These are phyloP conservation scores for Sebastes diaconus DNA, from an alignment of 2,797 vertebrate genomes.

Conservation along the genomic window DNA sequence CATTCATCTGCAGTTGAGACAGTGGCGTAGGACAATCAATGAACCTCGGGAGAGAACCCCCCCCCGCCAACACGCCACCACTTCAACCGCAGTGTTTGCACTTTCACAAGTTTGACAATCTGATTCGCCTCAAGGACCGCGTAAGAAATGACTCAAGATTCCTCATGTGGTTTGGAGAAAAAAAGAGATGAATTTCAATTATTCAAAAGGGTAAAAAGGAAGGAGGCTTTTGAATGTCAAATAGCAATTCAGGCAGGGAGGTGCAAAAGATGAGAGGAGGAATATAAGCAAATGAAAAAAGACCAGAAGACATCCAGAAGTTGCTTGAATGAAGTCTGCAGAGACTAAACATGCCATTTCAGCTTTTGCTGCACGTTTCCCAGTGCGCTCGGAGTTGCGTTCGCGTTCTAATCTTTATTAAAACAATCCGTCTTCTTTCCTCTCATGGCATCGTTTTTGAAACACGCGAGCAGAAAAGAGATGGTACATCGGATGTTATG, in stretches of 20 bases:
- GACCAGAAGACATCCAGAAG: slow-evolving; percentile 21
- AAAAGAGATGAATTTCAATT: slow-evolving; percentile 69
- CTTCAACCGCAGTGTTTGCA: slow-evolving; percentile 63
- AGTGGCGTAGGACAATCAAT: slow-evolving; percentile 50
- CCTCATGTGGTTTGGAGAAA: slow-evolving; percentile 47
- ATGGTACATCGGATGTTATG: slow-evolving; percentile 31
- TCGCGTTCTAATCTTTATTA: slow-evolving; percentile 65
- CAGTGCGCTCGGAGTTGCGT: slow-evolving; percentile 34
- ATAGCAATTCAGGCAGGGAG: slow-evolving; percentile 58
- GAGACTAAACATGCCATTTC: slow-evolving; percentile 61
- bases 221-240: slow-evolving; percentile 67
- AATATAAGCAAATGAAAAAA: slow-evolving; percentile 43
- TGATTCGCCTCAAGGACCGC: slow-evolving; percentile 62
- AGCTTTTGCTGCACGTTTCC: slow-evolving; percentile 49
- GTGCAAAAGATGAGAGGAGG: slow-evolving; percentile 20
- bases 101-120: slow-evolving; percentile 65
- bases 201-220: slow-evolving; percentile 69
- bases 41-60: slow-evolving; percentile 19
- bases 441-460: slow-evolving; percentile 41
- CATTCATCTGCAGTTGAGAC: slow-evolving; percentile 42
- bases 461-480: slow-evolving; percentile 20
- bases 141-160: slow-evolving; percentile 57
- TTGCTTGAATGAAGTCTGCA: slow-evolving; percentile 45
- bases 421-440: slow-evolving; percentile 66
- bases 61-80: slow-evolving; percentile 12